These are phyloP conservation scores for Agrotis puta DNA, from an alignment of 2,888 invertebrate genomes.

Conservation along the genomic window DNA sequence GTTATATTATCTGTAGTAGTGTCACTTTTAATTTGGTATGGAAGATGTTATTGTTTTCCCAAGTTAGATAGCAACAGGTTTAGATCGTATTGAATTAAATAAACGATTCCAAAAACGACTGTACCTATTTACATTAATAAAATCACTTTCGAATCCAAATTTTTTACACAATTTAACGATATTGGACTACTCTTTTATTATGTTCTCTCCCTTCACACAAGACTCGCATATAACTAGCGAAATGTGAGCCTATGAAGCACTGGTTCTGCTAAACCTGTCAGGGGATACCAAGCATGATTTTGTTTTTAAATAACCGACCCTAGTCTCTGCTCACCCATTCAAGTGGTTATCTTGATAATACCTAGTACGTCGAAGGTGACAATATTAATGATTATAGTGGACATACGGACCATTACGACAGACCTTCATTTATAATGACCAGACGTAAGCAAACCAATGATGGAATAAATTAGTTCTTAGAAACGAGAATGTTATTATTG, in stretches of 20 bases:
- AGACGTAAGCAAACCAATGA: constrained; percentile 41
- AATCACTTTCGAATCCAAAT: no score
- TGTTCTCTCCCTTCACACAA: no score
- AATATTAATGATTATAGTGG: constrained; percentile 50
- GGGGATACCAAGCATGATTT: not conserved
- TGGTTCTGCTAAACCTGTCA: not conserved
- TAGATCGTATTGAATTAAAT: no score
- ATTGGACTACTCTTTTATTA: no score
- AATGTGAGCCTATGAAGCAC: not conserved
- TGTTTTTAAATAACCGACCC: not conserved
- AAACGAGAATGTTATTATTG: constrained; percentile 50
- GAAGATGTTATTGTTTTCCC: not conserved
- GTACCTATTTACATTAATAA: no score
- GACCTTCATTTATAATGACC: constrained; percentile 53
- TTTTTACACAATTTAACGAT: not conserved
- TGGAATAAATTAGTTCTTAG: constrained; percentile 61
- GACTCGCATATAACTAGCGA: not conserved
- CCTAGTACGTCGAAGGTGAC: constrained; percentile 23
- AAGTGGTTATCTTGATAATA: constrained; percentile 13
- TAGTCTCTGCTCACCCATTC: not conserved
- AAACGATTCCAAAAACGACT: no score
- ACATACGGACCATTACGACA: constrained; percentile 21
- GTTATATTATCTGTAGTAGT: not conserved
- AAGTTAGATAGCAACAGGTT: not conserved
- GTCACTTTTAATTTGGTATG: no score